phyloP scores from a whole-genome alignment of 2,113 vertebrate genomes.

The Gavia stellata region DNA sequence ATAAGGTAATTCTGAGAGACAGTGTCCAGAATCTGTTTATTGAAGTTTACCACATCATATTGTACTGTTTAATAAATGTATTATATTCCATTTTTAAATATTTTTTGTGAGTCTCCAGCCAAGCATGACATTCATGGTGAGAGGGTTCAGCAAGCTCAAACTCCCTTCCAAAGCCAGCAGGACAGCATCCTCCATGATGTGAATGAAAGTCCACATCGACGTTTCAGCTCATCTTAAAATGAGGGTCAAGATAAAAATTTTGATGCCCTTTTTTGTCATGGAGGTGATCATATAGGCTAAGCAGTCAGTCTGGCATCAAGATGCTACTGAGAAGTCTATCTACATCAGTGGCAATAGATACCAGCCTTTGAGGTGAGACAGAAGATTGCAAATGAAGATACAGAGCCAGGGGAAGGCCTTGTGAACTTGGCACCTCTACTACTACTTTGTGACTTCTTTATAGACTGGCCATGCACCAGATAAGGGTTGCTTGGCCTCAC shows the following conservation, averaged over 20 bases:
- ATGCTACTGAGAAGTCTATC: background rate
- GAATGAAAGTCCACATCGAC: rapidly evolving
- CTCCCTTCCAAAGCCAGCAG: background rate
- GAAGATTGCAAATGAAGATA: background rate
- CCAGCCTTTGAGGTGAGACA: background rate
- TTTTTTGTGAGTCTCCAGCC: background rate
- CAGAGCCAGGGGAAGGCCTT: background rate
- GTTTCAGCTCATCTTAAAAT: background rate
- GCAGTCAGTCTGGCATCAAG: background rate
- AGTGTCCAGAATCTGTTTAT: background rate
- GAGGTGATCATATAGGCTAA: background rate
- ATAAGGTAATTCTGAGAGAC: background rate
- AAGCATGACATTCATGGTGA: background rate
- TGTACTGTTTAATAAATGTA: background rate
- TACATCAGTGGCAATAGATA: background rate
- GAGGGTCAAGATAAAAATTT: background rate
- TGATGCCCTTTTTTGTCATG: background rate
- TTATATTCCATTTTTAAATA: background rate
- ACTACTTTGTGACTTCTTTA: background rate
- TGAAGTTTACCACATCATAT: background rate
- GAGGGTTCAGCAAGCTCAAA: background rate
- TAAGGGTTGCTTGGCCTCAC: background rate
- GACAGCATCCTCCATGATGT: background rate
- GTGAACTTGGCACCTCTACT: background rate
- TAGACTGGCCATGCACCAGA: too few relatives aligned